Conservation (phyloP, 2,113 vertebrate species). For the Trematocara zebra region DNA sequence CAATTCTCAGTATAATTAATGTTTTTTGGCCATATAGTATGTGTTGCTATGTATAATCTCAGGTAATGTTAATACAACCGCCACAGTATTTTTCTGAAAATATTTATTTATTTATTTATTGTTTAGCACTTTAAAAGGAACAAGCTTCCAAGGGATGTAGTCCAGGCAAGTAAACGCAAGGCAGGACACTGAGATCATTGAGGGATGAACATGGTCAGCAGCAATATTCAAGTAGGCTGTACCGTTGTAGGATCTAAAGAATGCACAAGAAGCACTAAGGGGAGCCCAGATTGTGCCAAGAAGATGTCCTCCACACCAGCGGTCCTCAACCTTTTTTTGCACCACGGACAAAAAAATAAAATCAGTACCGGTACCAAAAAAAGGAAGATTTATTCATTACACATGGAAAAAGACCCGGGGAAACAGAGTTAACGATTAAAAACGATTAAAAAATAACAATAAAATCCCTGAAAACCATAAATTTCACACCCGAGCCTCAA, state of each 20-base stretch:
- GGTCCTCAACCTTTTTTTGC: neutral
- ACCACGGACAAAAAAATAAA: neutral
- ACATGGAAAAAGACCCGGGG: neutral
- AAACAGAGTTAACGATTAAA: neutral
- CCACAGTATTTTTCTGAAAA: neutral
- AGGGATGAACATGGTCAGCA: neutral
- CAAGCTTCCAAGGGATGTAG: neutral
- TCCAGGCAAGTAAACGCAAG: neutral
- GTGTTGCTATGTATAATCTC: neutral
- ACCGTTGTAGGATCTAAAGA: accelerated
- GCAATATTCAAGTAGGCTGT: neutral
- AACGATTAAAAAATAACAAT: accelerated
- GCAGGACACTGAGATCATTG: neutral
- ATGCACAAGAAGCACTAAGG: neutral
- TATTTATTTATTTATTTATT: neutral
- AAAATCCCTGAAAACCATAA: neutral
- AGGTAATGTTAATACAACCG: accelerated
- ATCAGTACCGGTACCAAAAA: accelerated
- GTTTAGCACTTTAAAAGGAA: neutral
- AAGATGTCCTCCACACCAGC: accelerated
- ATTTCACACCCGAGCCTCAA: neutral
- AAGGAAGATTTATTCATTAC: neutral
- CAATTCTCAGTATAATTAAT: neutral
- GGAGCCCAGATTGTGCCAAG: neutral
- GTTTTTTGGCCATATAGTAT: accelerated